Conservation (phyloP, 2,888 invertebrate species). For the Drosophila rellima region DNA sequence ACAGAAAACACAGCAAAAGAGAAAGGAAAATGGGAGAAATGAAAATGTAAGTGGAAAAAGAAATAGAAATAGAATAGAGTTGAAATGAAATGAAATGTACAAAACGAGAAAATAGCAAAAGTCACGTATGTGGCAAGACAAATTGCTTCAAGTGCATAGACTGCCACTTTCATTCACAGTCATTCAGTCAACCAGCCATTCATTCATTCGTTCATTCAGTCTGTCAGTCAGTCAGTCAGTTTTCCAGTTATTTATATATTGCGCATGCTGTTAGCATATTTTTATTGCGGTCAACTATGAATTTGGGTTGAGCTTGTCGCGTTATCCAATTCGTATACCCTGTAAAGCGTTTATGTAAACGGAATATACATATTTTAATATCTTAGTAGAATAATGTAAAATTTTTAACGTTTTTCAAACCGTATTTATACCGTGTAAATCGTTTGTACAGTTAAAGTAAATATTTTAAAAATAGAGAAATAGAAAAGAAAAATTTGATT, state of each 20-base stretch:
- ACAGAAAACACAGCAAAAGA: slow-evolving; percentile 1
- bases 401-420: background rate
- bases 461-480: background rate
- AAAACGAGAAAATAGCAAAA: slow-evolving; percentile 51
- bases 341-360: background rate
- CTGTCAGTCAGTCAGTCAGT: slow-evolving; percentile 52
- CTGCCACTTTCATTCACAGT: slow-evolving; percentile 56
- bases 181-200: slow-evolving; percentile 22
- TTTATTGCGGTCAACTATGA: slow-evolving; percentile 71
- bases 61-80: slow-evolving; percentile 13
- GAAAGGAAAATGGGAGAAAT: background rate
- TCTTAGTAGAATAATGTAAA: background rate
- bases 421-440: too few species aligned
- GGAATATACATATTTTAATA: background rate
- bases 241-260: slow-evolving; percentile 75
- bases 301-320: slow-evolving; percentile 53
- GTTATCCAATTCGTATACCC: slow-evolving; percentile 35
- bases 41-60: slow-evolving; percentile 6
- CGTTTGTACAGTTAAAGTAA: too few species aligned
- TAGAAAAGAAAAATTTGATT: background rate
- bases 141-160: slow-evolving; percentile 72
- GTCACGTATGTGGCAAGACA: slow-evolving; percentile 76
- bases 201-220: slow-evolving; percentile 31
- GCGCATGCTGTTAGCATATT: slow-evolving; percentile 72
- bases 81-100: slow-evolving; percentile 37